Evolutionary conservation across 2,888 invertebrate species (phyloP).

Genomic region (Horisme vitalbata): DNA sequence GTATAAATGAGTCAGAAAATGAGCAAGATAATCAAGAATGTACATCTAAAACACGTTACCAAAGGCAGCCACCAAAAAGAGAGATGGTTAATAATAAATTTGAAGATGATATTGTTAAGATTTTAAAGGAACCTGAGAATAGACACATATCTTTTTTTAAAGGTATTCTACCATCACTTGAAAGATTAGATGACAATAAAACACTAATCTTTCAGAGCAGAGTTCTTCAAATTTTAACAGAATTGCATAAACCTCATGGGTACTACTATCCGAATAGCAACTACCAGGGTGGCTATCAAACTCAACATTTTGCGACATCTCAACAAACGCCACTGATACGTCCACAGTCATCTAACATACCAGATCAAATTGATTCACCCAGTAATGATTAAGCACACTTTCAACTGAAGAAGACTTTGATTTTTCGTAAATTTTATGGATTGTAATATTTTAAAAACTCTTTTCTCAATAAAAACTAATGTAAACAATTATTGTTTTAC

Average conservation of each 20-base stretch:
- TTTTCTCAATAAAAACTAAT: conserved; percentile 35
- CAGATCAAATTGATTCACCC: conserved; percentile 38
- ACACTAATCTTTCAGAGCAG: no score
- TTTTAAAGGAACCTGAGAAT: conserved; percentile 30
- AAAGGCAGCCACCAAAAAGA: conserved; percentile 29
- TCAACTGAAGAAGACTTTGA: conserved; percentile 38
- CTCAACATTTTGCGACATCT: conserved; percentile 36
- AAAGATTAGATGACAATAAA: no score
- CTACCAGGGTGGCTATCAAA: conserved; percentile 1
- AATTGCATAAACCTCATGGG: no score
- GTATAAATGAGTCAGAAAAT: conserved; percentile 31
- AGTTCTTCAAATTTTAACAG: no score
- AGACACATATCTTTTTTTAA: no score
- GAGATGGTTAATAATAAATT: conserved; percentile 22
- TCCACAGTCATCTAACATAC: conserved; percentile 28
- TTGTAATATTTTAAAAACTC: conserved; percentile 33
- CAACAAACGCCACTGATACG: conserved; percentile 34
- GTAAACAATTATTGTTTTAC: conserved; percentile 35
- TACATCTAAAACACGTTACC: conserved; percentile 34
- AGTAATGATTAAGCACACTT: conserved; percentile 21
- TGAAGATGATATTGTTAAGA: conserved; percentile 32
- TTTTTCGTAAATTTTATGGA: conserved; percentile 34
- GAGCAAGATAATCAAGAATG: conserved; percentile 32
- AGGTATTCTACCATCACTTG: no score
- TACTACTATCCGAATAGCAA: no score